These are phyloP conservation scores for Hiodon tergisus DNA, from an alignment of 2,113 vertebrate genomes.

Conservation along the genomic window DNA sequence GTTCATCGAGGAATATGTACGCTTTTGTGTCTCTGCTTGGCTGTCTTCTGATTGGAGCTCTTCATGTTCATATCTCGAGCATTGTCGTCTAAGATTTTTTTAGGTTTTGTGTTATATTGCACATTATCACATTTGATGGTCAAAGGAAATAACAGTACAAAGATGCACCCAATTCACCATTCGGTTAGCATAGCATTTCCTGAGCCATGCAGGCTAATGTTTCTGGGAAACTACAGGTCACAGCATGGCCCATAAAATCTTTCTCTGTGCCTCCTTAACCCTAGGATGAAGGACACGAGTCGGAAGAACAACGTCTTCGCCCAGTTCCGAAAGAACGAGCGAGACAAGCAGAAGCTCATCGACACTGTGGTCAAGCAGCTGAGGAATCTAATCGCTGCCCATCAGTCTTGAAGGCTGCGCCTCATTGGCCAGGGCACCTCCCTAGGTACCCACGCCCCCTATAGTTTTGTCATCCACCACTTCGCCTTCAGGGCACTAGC, in stretches of 20 bases:
- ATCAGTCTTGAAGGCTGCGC: slow-evolving; percentile 66
- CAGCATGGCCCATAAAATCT: not conserved
- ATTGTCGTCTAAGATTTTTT: too few relatives aligned
- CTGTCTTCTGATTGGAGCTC: too few relatives aligned
- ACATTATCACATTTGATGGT: too few relatives aligned
- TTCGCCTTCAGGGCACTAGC: not conserved
- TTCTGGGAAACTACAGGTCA: not conserved
- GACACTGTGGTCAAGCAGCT: slow-evolving; percentile 93
- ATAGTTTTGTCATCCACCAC: not conserved
- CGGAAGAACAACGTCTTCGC: slow-evolving; percentile 90
- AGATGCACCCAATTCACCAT: too few relatives aligned
- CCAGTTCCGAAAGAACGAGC: slow-evolving; percentile 88
- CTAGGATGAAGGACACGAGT: slow-evolving; percentile 89
- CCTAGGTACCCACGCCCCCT: not conserved
- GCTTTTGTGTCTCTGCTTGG: too few relatives aligned
- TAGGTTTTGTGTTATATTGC: too few relatives aligned
- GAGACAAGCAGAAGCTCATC: slow-evolving; percentile 94
- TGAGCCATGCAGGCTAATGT: too few relatives aligned
- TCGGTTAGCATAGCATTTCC: too few relatives aligned
- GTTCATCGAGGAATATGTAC: too few relatives aligned
- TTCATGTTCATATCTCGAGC: too few relatives aligned
- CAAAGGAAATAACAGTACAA: too few relatives aligned
- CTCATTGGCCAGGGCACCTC: not conserved
- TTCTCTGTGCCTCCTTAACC: not conserved
- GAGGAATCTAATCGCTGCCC: slow-evolving; percentile 79